Evolutionary conservation across 1,140 invertebrate species (phyloP), one percentile per base, ranked within the genome.

Genomic region (Apis laboriosa): DNA sequence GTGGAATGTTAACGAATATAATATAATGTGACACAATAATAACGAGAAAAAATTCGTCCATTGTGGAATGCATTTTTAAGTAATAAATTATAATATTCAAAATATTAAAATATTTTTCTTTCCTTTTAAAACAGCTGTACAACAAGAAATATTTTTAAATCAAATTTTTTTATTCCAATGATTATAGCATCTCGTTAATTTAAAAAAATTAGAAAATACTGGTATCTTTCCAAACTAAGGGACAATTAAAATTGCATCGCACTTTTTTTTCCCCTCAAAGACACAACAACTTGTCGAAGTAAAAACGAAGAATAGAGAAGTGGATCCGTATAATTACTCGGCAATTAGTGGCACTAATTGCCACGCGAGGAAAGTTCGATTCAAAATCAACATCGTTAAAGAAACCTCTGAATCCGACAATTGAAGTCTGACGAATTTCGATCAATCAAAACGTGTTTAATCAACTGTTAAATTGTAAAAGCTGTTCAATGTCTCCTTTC

Each of bases 351-450:
- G 5, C 17, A 9, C 53, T 75, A 75, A 74, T 75, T 75, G 61
- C 53, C 71, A 75, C 34, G 53, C 13, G 61, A 80, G 71, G 61
- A 80, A 80, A 80, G 53, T 55, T 75, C 43, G 28, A 53, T n/a
- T 71, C 28, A 80, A 56, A 67, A 51, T 75, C 72, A 80, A 66
- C 78, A 66, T 58, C 68, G 21, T 80, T 80, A 64, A 78, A 43
- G 43, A 13, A 70, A 70, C 66, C 55, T 34, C n/a, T 28, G 66
- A 28, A 21, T 55, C 24, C 15, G 21, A 21, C 53, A 51, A 53
- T 15, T 1, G 21, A 9, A 51, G 17, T 13, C 61, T 15, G 34
- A 1, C 71, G 58, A n/a, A 43, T 74, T 74, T 74, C 56, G 13
- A 49, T 7, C 13, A 0, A 9, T 49, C 12, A 34, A n/a, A n/a